Percentiles rank a stretch among this genome's conserved stretches.
phyloP scores from a whole-genome alignment of 2,113 vertebrate species.

The Microtus montanus region DNA sequence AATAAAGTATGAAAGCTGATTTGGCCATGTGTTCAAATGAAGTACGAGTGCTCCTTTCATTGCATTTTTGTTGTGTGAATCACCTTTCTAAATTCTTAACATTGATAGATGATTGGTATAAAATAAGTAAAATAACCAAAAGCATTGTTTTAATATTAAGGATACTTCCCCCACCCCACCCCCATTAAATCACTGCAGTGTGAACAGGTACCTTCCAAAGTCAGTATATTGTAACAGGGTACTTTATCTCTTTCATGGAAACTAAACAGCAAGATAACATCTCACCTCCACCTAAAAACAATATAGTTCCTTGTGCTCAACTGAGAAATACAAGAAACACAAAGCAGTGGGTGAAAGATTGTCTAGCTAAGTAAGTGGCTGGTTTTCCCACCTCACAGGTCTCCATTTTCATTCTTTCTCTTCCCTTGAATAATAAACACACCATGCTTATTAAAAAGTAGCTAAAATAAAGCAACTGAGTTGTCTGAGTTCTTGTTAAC shows the following conservation, averaged over 20 bases:
- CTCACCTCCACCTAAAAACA: not conserved
- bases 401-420: not conserved
- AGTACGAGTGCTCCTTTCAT: not conserved
- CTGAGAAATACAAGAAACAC: not conserved
- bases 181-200: not conserved
- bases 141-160: not conserved
- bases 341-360: not conserved
- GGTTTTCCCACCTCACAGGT: not conserved
- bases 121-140: slow-evolving; percentile 40
- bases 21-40: not conserved
- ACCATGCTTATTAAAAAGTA: slow-evolving; percentile 26
- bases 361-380: not conserved
- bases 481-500: not conserved
- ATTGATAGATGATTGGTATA: not conserved
- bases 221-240: not conserved
- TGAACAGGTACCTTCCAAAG: not conserved
- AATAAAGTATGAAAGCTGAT: not conserved
- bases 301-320: not conserved
- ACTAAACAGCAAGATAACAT: not conserved
- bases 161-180: not conserved
- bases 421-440: not conserved
- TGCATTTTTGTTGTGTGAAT: not conserved
- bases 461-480: slow-evolving; percentile 1
- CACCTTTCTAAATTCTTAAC: not conserved
- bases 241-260: not conserved